Evolutionary conservation across 2,888 invertebrate genomes (phyloP), one percentile per base, ranked within the genome.

Genomic region (Epinotia demarniana): DNA sequence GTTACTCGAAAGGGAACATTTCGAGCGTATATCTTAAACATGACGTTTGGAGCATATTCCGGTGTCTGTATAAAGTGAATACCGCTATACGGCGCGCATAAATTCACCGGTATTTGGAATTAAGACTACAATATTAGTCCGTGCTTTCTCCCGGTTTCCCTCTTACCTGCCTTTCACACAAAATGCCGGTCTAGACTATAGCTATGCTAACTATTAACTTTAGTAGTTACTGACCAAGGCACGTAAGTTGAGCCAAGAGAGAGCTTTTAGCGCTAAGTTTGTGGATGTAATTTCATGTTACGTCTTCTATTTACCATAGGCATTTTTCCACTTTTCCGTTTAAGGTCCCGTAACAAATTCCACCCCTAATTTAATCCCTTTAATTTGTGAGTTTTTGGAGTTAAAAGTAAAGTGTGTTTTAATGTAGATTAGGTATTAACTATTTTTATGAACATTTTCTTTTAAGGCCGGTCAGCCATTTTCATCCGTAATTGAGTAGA

Each of bases 61-160:
- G 60, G 60, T 8, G 63, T 19, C 43, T 2, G 43, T 46, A 27
- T 43, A 19, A 18, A 19, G 19, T 5, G 18, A 61, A 61, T 33
- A 71, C 61, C 70, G 62, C 62, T 62, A 61, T 46, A 2, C 18
- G 61, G 19, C 23, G 27, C 27, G 70, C 60, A 70, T 71, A 71
- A 61, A 71, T 67, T 62, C 67, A 64, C 53, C 8, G 27, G 62
- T 43, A 75, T 75, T 66, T 60, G 18, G 61, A 71, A 71, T 75
- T 72, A 57, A 75, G 71, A 75, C 71, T 72, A 72, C 75, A 70
- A 75, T 75, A 71, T 75, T 39, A 4, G 58, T 43, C 39, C 19
- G 55, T 67, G 57, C 75, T 75, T 75, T 75, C 73, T 33, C 73
- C 66, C 43, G 67, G 66, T 75, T 72, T 75, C 75, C 75, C 75